A percentile compares a stretch with the other conserved stretches of the same genome.
Conservation (phyloP, 2,888 invertebrate genomes). For the Pelosia muscerda region DNA sequence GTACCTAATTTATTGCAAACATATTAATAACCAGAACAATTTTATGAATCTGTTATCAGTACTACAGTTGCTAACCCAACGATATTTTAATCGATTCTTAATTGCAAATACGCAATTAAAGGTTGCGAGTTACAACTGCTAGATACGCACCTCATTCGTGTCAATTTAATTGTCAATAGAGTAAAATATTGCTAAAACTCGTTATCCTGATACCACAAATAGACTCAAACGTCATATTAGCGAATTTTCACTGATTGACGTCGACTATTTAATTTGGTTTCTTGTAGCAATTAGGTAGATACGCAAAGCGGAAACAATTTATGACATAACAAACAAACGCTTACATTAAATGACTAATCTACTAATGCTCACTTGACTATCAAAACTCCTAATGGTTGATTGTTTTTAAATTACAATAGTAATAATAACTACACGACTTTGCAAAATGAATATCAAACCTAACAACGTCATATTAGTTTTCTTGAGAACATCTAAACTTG, state of each 20-base stretch:
- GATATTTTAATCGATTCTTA: constrained; percentile 82
- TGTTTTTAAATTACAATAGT: constrained; percentile 38
- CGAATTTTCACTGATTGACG: not conserved
- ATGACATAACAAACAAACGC: constrained; percentile 2
- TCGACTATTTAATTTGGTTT: not conserved
- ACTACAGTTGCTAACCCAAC: constrained; percentile 74
- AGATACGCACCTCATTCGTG: constrained; percentile 68
- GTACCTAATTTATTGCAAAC: constrained; percentile 9
- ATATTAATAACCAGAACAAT: constrained; percentile 38
- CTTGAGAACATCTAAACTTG: not conserved
- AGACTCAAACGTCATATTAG: not conserved
- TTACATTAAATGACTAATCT: constrained; percentile 21
- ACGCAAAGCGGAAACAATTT: not conserved
- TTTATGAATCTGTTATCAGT: constrained; percentile 60
- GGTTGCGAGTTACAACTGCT: constrained; percentile 75
- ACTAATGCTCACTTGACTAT: constrained; percentile 25
- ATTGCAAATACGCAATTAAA: constrained; percentile 82
- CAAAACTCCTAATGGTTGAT: constrained; percentile 33
- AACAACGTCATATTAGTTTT: constrained; percentile 11
- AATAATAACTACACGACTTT: constrained; percentile 30
- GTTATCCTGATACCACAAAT: not conserved
- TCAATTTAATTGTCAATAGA: constrained; percentile 70
- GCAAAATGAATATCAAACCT: constrained; percentile 34
- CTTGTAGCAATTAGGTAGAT: not conserved
- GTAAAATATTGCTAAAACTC: not conserved